Evolutionary conservation across 2,888 invertebrate genomes (phyloP), one percentile per base, ranked within the genome.

Genomic region (Zonitis immaculata): DNA sequence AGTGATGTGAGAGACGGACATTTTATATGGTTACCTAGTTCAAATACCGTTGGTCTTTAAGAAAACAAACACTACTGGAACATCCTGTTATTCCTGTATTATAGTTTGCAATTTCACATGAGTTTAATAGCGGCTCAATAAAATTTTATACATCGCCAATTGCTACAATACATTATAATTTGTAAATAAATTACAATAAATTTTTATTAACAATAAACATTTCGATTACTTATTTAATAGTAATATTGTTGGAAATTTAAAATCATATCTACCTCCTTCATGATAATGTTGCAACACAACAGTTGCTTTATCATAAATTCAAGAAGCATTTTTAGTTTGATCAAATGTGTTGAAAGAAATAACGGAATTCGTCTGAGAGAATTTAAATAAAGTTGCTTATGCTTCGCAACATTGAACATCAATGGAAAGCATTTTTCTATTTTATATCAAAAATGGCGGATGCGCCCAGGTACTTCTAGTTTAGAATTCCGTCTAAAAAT

Each of bases 11-110:
- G 60, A 63, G 63, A 56, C 54, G 60, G 62, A 58, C 65, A 63
- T 67, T 70, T 70, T 70, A 70, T 65, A 64, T 53, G 61, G 64
- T 64, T 66, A 68, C 66, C 66, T 61, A 59, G 62, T 61, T 53
- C 48, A 52, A 52, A 55, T 59, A 59, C 57, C 59, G 54, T 48
- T 54, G 58, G 56, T 51, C 47, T 56, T 59, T 39, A 35, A 14
- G 12, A 14, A 58, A 63, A 57, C 53, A 61, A 59, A 49, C 59
- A 54, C 47, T 16, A 48, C 58, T 58, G 57, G 56, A 58, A 56
- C 30, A 44, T 50, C 46, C 46, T n/a, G 47, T 56, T 60, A 56
- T 32, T 14, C 32, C 6, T 14, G 12, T 12, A n/a, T 14, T 32
- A n/a, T 14, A n/a, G 14, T 32, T 14, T 14, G n/a, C 16, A 7